A percentile compares a stretch with the other conserved stretches of the same genome.
These are phyloP conservation scores for Spilarctia lutea DNA, from an alignment of 2,888 invertebrate species.

Conservation along the genomic window DNA sequence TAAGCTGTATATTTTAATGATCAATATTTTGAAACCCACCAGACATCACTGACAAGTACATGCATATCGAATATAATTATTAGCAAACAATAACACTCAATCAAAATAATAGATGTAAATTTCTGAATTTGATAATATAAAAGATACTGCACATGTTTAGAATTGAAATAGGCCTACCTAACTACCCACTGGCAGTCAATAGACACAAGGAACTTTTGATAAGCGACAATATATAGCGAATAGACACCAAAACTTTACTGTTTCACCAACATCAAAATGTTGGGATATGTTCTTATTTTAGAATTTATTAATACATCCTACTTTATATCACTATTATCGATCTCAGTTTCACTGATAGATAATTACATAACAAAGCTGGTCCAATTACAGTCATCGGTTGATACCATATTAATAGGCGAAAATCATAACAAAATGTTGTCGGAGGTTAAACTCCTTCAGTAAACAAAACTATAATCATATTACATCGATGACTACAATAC, in stretches of 20 bases:
- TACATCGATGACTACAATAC: conserved; percentile 58
- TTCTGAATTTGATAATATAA: conserved; percentile 32
- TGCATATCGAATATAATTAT: conserved; percentile 39
- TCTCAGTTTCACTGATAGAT: conserved; percentile 77
- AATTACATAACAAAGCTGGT: conserved; percentile 74
- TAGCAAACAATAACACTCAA: conserved; percentile 34
- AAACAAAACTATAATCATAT: conserved; percentile 50
- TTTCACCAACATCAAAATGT: conserved; percentile 48
- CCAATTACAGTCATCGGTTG: conserved; percentile 68
- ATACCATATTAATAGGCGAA: conserved; percentile 74
- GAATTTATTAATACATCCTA: conserved; percentile 57
- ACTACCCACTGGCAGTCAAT: conserved; percentile 50
- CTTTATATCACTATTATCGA: conserved; percentile 61
- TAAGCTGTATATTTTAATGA: conserved; percentile 54
- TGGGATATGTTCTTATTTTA: conserved; percentile 66
- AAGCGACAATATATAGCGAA: conserved; percentile 47
- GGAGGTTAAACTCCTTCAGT: conserved; percentile 31
- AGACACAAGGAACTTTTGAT: conserved; percentile 58
- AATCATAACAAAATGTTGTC: conserved; percentile 67
- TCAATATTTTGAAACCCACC: conserved; percentile 44
- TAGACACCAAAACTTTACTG: conserved; percentile 31
- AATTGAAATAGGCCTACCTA: conserved; percentile 31
- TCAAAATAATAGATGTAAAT: conserved; percentile 30
- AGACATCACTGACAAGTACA: conserved; percentile 45
- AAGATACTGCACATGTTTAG: conserved; percentile 37